Evolutionary conservation across 2,888 invertebrate genomes (phyloP), one percentile per base, ranked within the genome.

Genomic region (Crepidodera aurea): DNA sequence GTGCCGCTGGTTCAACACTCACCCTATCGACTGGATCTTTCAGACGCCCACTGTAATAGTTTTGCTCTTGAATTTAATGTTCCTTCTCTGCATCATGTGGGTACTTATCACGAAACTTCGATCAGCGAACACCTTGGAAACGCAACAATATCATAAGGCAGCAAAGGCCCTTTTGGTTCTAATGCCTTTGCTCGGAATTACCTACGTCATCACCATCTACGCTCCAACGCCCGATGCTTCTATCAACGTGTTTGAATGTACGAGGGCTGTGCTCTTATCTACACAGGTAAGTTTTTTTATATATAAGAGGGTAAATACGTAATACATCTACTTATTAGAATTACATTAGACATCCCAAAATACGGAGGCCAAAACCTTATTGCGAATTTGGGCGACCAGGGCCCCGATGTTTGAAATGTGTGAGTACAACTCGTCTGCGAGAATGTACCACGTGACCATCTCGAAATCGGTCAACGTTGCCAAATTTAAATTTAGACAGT

Each of bases 91-190:
- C 83, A 93, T 95, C 72, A 93, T 95, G 92, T 92, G 94, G 90
- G 94, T 96, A 51, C 84, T 97, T 67, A 95, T 97, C 77, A 96
- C 95, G 25, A 96, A 97, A 77, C 86, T 96, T 3, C 88, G 95
- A 50, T 95, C 96, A 15, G 92, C 96, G 12, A 94, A 94, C 77
- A 93, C 92, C 1, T 84, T 92, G 51, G 96, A 96, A 81, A 94
- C 94, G 2, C 91, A 94, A 73, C 96, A 96, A 79, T 93, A 93
- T 79, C 85, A 93, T 67, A 95, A 94, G 80, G 94, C 94, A 0
- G 91, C 93, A 5, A 96, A 96, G 79, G 96, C 96, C 0, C 86
- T 96, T 29, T 83, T 96, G 19, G 94, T 97, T 18, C 85, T 97
- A 44, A 94, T 96, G 77, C 97, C 96, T n/a, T 86, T 97, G 57